Conservation (phyloP, 2,113 vertebrate genomes). For the Erythrolamprus reginae region DNA sequence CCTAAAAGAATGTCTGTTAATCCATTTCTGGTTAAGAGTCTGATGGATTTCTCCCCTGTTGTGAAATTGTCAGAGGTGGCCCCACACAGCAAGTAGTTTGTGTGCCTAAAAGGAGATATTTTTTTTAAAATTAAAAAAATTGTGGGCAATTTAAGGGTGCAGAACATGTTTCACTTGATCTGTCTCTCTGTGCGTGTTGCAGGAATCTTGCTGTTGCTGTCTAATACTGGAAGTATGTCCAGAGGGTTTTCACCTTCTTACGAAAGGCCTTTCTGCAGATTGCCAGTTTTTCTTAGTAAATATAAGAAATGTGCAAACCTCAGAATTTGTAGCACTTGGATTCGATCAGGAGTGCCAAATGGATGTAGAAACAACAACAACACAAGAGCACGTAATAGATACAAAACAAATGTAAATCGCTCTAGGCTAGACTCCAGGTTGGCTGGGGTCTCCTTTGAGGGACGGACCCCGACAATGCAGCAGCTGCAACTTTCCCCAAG, state of each 20-base stretch:
- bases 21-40: slow-evolving; percentile 67
- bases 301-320: background rate
- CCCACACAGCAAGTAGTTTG: slow-evolving; percentile 64
- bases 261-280: slow-evolving; percentile 34
- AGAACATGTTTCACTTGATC: slow-evolving; percentile 42
- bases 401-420: no score
- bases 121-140: slow-evolving; percentile 20
- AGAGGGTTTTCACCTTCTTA: no score
- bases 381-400: no score
- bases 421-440: no score
- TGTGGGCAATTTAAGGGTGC: slow-evolving; percentile 35
- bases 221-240: slow-evolving; percentile 27
- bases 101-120: slow-evolving; percentile 58
- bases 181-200: slow-evolving; percentile 46
- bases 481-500: no score
- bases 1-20: slow-evolving; percentile 63
- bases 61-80: slow-evolving; percentile 55
- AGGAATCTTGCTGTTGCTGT: slow-evolving; percentile 21
- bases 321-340: background rate
- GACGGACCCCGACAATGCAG: no score
- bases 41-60: slow-evolving; percentile 60
- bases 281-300: slow-evolving; percentile 25
- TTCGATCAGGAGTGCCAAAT: background rate
- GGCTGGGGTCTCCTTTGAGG: no score
- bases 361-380: background rate